Evolutionary conservation across 2,113 vertebrate species (phyloP), one percentile per base, ranked within the genome.

Genomic region (Nibea albiflora): DNA sequence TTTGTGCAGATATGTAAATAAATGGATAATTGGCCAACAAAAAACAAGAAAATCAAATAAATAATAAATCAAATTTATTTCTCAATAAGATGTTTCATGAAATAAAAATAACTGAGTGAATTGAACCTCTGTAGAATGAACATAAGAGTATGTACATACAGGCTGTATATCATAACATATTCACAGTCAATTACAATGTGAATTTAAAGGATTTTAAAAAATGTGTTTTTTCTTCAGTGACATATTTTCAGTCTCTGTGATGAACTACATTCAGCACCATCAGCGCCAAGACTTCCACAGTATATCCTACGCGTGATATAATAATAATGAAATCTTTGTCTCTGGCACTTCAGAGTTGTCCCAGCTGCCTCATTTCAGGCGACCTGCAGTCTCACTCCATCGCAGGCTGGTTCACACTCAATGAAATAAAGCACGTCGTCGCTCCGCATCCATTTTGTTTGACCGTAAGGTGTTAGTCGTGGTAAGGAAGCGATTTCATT

Each of bases 401-500:
- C 50, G 26, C 49, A 52, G 22, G 61, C n/a, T 20, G 19, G 7
- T 24, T 24, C 61, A 22, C 11, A 31, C 67, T 24, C 44, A 46
- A 46, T 14, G 44, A 46, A 46, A 39, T 11, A 14, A 9, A 31
- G 11, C 5, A 62, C 20, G 8, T 39, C 14, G 8, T 7, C 24
- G 20, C 52, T 71, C 22, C 42, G 24, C 22, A 60, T 62, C n/a
- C 11, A 10, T 11, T 72, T 7, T 16, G 17, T 70, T 39, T 67
- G 63, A 69, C 68, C 22, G 64, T 10, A 9, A 53, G 68, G 42
- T 81, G 58, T 77, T 49, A 28, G 65, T 58, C 12, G 16, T 3
- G 11, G 42, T 22, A 9, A n/a, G 19, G 50, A 65, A 68, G 69
- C 20, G 2, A 80, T 52, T 73, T 17, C 15, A 60, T 73, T 80